Evolutionary conservation across 2,888 invertebrate genomes (phyloP).

Genomic region (Drosophila hamatofila): DNA sequence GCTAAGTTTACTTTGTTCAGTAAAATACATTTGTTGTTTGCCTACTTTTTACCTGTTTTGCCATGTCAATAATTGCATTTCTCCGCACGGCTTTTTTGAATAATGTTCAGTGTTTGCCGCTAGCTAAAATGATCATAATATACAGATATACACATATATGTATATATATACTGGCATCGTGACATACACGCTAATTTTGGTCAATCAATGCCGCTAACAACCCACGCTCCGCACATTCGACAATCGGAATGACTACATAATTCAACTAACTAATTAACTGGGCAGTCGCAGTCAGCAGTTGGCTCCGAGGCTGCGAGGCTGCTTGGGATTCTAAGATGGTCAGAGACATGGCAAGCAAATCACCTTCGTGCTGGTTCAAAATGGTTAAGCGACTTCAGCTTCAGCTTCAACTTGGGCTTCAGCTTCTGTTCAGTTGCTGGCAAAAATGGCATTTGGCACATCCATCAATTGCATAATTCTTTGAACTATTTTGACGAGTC

Average conservation of each 20-base stretch:
- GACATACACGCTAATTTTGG: slow-evolving; percentile 63
- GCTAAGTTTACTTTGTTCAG: neutral
- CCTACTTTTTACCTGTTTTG: slow-evolving; percentile 10
- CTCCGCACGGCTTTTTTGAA: neutral
- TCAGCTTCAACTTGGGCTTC: neutral
- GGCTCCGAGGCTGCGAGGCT: slow-evolving; percentile 9
- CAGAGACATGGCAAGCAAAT: slow-evolving; percentile 47
- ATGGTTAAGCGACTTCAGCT: slow-evolving; percentile 17
- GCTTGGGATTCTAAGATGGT: slow-evolving; percentile 52
- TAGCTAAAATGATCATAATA: slow-evolving; percentile 4
- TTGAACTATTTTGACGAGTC: slow-evolving; percentile 25
- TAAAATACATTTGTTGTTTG: neutral
- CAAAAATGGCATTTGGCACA: slow-evolving; percentile 33
- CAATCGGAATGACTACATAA: slow-evolving; percentile 44
- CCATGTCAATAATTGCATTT: slow-evolving; percentile 12
- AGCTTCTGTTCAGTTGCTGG: neutral
- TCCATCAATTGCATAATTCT: slow-evolving; percentile 48
- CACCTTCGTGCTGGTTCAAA: slow-evolving; percentile 48
- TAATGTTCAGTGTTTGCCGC: slow-evolving; percentile 2
- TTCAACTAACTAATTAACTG: slow-evolving; percentile 63
- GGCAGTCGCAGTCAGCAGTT: slow-evolving; percentile 47
- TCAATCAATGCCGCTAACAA: slow-evolving; percentile 72
- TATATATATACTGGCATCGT: neutral
- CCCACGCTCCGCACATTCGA: slow-evolving; percentile 50
- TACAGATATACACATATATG: neutral